Percentiles rank a stretch among this genome's conserved stretches.
phyloP scores from a whole-genome alignment of 2,797 vertebrate genomes.

The Emydoidea blandingii region DNA sequence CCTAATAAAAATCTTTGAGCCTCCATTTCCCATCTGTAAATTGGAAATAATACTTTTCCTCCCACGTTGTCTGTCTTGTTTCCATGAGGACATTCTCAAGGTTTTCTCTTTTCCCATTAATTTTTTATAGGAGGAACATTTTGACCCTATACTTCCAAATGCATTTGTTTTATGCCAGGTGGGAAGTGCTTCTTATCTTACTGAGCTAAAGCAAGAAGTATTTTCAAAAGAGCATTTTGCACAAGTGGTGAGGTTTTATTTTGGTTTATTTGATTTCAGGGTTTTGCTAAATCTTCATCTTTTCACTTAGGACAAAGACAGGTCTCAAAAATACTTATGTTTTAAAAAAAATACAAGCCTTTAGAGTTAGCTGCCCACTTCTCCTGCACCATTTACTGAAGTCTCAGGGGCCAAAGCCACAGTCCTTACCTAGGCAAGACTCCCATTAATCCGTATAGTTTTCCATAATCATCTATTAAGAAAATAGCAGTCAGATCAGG shows the following conservation, averaged over 20 bases:
- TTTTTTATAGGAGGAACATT: not conserved
- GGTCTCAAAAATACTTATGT: conserved; percentile 7
- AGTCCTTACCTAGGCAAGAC: not conserved
- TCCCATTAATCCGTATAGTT: conserved; percentile 25
- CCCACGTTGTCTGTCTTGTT: not conserved
- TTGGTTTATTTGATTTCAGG: conserved; percentile 50
- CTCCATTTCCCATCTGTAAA: not conserved
- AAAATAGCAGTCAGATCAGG: conserved; percentile 43
- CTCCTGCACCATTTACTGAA: conserved; percentile 37
- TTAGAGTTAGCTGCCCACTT: conserved; percentile 11
- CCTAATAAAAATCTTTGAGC: not conserved
- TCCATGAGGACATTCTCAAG: not conserved
- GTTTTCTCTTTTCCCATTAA: not conserved
- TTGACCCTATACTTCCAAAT: conserved; percentile 15
- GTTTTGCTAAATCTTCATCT: conserved; percentile 40
- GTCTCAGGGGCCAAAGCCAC: not conserved
- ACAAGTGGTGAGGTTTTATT: not conserved
- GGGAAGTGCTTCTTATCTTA: not conserved
- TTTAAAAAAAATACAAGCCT: conserved; percentile 20
- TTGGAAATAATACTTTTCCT: not conserved
- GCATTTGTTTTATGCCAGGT: not conserved
- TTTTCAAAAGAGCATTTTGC: conserved; percentile 47
- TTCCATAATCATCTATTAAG: conserved; percentile 48
- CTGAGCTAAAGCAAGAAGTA: not conserved
- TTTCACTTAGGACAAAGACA: conserved; percentile 26